Base-by-base conservation (phyloP, 2,797 vertebrate genomes). In the Manis crassicaudata region DNA sequence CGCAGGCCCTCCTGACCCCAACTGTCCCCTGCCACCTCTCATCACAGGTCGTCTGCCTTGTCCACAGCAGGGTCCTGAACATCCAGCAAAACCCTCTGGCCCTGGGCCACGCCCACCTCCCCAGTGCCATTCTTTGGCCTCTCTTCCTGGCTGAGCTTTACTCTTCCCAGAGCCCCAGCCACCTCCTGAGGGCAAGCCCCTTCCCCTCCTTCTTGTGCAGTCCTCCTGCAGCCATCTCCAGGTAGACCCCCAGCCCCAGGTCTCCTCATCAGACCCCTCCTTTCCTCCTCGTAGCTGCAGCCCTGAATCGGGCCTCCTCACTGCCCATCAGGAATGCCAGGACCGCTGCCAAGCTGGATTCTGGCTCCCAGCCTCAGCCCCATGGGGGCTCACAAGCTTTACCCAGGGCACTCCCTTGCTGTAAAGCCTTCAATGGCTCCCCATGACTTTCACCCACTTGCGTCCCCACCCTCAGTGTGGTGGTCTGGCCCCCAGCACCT, bases 191-290 rank as follows among this genome's bases (percentile, higher is more conserved):
- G 43, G 20, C 63, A 68, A 88, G 65, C 43, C 5, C 14, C 7
- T 18, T 21, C 6, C 4, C 2, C 46, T n/a, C 4, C 29, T 23
- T 23, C 43, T 3, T 10, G 2, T 21, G 43, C 4, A 17, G 21
- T 29, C 35, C 14, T 62, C n/a, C 88, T 18, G 8, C 1, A 8
- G 20, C 9, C 35, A 46, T 8, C 43, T 46, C 43, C 43, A 8
- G 10, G 43, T 10, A 46, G 43, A 46, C 43, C 1, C 43, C 68
- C 67, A 17, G 3, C 46, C 84, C 40, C 3, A n/a, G n/a, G 82
- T 25, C 27, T 63, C 50, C 16, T n/a, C 32, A 37, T 25, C 16
- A 56, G 60, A 50, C 13, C 32, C 18, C 72, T 18, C 63, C 56
- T 13, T 13, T 21, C 37, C 1, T 16, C 63, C 80, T 58, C 84